Evolutionary conservation across 2,888 invertebrate species (phyloP).

Genomic region (Blomia tropicalis): DNA sequence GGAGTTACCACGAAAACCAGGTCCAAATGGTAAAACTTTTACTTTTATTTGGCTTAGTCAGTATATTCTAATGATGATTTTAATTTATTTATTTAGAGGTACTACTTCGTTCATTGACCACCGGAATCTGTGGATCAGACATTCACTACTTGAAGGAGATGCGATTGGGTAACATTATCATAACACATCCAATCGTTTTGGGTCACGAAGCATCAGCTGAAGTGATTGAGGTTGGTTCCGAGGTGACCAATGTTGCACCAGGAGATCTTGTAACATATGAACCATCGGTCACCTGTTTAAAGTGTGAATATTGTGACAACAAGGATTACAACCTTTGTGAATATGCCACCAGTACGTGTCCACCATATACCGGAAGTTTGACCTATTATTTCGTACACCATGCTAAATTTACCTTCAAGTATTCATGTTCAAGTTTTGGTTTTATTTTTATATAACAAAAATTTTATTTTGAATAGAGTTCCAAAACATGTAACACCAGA

Average conservation of each 20-base stretch:
- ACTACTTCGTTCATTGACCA: constrained; percentile 35
- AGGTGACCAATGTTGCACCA: constrained; percentile 40
- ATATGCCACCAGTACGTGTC: constrained; percentile 75
- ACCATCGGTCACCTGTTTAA: constrained; percentile 74
- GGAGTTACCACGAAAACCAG: constrained; percentile 22
- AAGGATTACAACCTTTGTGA: constrained; percentile 81
- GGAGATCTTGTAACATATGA: constrained; percentile 84
- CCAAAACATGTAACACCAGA: constrained; percentile 77
- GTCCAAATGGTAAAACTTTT: constrained; percentile 23
- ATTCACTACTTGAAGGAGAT: constrained; percentile 79
- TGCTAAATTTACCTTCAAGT: constrained; percentile 5
- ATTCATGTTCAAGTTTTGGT: background rate
- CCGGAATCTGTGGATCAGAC: constrained; percentile 90
- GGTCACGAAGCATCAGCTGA: constrained; percentile 67
- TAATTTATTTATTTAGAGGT: constrained; percentile 24
- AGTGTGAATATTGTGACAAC: constrained; percentile 64
- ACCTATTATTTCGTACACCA: constrained; percentile 67
- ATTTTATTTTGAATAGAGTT: too few relatives aligned
- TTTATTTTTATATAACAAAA: too few relatives aligned
- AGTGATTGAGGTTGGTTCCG: constrained; percentile 48
- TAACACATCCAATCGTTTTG: constrained; percentile 68
- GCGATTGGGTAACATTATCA: constrained; percentile 60
- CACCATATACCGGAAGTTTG: constrained; percentile 76
- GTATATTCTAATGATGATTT: background rate
- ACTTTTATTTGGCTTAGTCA: background rate